Evolutionary conservation across 2,113 vertebrate genomes (phyloP), one percentile per base, ranked within the genome.

Genomic region (Gymnobelideus leadbeateri): DNA sequence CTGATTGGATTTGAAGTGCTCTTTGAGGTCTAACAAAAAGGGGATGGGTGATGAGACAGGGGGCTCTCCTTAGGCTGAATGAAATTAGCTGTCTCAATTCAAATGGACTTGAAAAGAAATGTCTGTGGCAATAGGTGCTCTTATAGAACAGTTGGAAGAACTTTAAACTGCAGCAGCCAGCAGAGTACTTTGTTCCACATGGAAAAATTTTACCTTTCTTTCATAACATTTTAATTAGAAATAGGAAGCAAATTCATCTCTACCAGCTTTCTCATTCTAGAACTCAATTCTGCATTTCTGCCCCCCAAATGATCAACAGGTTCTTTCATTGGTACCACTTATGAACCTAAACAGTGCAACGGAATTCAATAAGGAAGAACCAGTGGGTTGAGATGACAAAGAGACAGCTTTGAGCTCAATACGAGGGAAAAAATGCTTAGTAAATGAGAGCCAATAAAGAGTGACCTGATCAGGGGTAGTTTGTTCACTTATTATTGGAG

Each of bases 151-250:
- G 43, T 96, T 57, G 93, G 51, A 90, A 28, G 49, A 68, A 37
- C 52, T 89, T 91, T 8, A 57, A 53, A 23, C 61, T 90, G 91
- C 47, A 91, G 2, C 6, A 51, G 92, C 3, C 50, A 10, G 2
- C 52, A 51, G 8, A 54, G 43, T 53, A 11, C 49, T 91, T 50
- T 26, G 57, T 89, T 50, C 46, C 26, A 51, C 90, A 93, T 91
- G 24, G 57, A 95, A 97, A 93, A 93, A n/a, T 0, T n/a, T 0
- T 37, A 54, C n/a, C 46, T 90, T 93, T 16, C 49, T 92, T 91
- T 57, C 54, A 51, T 51, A 94, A 55, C 1, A 7, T 95, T 53
- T 89, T 89, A 53, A n/a, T 89, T 89, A 92, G 46, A 23, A 84
- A 68, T 8, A 51, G 55, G 54, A 55, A 55, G 24, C 23, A 55